Conservation (phyloP, 2,888 invertebrate genomes). For the Fissipunctia ypsillon region DNA sequence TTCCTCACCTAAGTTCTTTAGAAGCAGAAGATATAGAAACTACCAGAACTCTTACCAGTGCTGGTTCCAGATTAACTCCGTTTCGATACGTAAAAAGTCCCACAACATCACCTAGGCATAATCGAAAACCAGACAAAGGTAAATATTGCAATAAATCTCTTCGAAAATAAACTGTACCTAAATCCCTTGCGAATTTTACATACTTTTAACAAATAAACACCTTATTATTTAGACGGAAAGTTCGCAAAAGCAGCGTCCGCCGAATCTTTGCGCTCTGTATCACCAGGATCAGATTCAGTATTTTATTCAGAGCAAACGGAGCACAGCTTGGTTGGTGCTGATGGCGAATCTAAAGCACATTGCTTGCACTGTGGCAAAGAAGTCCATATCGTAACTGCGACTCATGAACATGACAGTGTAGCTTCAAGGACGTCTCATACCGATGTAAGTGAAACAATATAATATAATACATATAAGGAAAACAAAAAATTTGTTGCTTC, state of each 20-base stretch:
- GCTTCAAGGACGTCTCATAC: conserved; percentile 87
- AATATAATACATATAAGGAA: too few relatives aligned
- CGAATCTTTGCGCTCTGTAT: conserved; percentile 96
- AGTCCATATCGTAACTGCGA: conserved; percentile 91
- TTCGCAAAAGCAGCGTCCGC: conserved; percentile 95
- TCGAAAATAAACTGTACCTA: neutral
- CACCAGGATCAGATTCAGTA: conserved; percentile 97
- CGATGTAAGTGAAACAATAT: conserved; percentile 85
- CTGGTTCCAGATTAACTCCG: conserved; percentile 87
- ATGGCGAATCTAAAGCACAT: conserved; percentile 92
- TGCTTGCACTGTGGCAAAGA: conserved; percentile 96
- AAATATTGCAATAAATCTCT: conserved; percentile 39
- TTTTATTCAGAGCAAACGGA: conserved; percentile 96
- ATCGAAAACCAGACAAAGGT: conserved; percentile 85
- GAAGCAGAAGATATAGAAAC: conserved; percentile 89
- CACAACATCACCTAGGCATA: conserved; percentile 89
- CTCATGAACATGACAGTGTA: conserved; percentile 85
- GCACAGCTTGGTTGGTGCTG: conserved; percentile 87
- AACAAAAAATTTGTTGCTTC: too few relatives aligned
- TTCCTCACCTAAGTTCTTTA: conserved; percentile 86
- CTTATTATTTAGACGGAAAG: conserved; percentile 79
- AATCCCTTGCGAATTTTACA: conserved; percentile 22
- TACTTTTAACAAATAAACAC: conserved; percentile 31
- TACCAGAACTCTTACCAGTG: conserved; percentile 86
- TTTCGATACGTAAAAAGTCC: conserved; percentile 86